Percentiles rank a stretch among this genome's conserved stretches.
Evolutionary conservation across 2,797 vertebrate genomes (phyloP).

Genomic region (Rhynchonycteris naso): DNA sequence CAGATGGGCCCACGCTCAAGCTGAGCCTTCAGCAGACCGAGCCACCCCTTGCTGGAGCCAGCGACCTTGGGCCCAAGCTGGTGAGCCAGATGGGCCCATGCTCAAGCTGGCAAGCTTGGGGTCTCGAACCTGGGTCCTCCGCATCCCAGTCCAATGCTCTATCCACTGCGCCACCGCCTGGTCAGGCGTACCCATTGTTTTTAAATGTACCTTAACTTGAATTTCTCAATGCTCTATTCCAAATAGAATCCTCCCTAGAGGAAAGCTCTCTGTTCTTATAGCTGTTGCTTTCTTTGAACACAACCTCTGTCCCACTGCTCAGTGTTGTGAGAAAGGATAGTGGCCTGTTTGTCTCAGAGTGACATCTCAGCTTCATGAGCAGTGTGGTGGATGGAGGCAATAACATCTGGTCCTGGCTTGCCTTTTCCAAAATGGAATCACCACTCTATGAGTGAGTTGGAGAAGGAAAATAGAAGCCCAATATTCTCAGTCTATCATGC

Average conservation of each 20-base stretch:
- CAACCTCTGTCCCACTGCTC: background rate
- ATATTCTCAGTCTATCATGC: background rate
- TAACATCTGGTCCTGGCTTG: background rate
- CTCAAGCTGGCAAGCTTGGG: too few species aligned
- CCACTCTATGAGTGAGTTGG: background rate
- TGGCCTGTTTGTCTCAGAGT: background rate
- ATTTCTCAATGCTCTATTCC: background rate
- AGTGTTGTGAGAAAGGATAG: background rate
- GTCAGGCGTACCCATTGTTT: background rate
- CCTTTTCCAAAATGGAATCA: background rate
- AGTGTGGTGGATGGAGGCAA: background rate
- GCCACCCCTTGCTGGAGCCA: too few species aligned
- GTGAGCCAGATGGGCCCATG: too few species aligned
- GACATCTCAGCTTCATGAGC: background rate
- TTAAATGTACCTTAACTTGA: background rate
- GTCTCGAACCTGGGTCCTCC: too few species aligned
- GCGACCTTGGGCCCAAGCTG: too few species aligned
- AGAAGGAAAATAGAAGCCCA: background rate
- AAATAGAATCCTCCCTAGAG: background rate
- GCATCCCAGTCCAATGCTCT: too few species aligned
- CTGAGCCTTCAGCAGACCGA: too few species aligned
- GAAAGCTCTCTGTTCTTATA: background rate
- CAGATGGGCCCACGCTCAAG: too few species aligned
- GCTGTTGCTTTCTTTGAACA: background rate
- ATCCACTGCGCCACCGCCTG: too few species aligned